A percentile compares a stretch with the other conserved stretches of the same genome.
phyloP scores from a whole-genome alignment of 2,888 invertebrate genomes.

The Archaeoteleia sp. region DNA sequence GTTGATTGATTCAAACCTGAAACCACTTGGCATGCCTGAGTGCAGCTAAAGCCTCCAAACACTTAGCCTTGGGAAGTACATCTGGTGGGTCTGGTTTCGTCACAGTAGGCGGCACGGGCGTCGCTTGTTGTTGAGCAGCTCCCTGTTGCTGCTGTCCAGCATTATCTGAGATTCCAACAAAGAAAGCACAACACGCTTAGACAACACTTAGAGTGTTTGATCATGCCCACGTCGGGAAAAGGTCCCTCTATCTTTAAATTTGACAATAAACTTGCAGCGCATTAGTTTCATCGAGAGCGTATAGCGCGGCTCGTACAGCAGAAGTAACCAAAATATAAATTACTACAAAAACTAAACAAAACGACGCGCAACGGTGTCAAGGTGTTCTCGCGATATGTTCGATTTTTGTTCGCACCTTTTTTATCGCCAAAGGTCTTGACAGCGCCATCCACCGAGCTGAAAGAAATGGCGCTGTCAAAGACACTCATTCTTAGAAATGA shows the following conservation, averaged over 20 bases:
- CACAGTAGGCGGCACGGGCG: slow-evolving; percentile 84
- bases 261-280: slow-evolving; percentile 3
- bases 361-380: slow-evolving; percentile 44
- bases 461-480: slow-evolving; percentile 36
- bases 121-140: slow-evolving; percentile 77
- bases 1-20: slow-evolving; percentile 87
- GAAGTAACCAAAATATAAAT: slow-evolving; percentile 43
- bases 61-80: slow-evolving; percentile 98
- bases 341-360: slow-evolving; percentile 57
- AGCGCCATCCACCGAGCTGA: slow-evolving; percentile 44
- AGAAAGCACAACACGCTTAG: slow-evolving; percentile 76
- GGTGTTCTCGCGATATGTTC: slow-evolving; percentile 45
- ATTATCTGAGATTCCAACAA: slow-evolving; percentile 76
- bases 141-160: slow-evolving; percentile 75
- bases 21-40: slow-evolving; percentile 99
- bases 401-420: slow-evolving; percentile 31
- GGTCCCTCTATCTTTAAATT: slow-evolving; percentile 60
- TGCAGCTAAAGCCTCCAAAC: slow-evolving; percentile 99
- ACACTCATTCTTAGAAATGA: slow-evolving; percentile 16
- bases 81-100: slow-evolving; percentile 86
- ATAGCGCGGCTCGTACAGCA: slow-evolving; percentile 21
- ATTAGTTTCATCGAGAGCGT: slow-evolving; percentile 1
- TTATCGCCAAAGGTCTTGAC: slow-evolving; percentile 8
- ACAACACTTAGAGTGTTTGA: slow-evolving; percentile 76
- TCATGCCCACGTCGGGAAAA: slow-evolving; percentile 72